phyloP scores from a whole-genome alignment of 2,113 vertebrate genomes.

The Chionis minor region DNA sequence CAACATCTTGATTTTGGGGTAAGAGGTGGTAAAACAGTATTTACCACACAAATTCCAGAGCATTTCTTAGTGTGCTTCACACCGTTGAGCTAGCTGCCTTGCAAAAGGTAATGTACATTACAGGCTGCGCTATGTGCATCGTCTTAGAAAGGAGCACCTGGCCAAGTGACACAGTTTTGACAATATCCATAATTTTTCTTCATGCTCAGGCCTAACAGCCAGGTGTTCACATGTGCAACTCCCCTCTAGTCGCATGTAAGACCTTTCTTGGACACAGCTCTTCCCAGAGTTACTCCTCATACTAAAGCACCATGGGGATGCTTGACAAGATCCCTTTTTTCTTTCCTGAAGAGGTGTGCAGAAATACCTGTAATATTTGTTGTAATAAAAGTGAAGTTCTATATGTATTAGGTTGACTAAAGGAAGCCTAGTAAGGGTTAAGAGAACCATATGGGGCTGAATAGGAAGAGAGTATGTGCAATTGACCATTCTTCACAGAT shows the following conservation, averaged over 20 bases:
- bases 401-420: neutral
- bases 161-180: neutral
- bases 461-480: neutral
- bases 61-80: neutral
- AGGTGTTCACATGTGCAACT: neutral
- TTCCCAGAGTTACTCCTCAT: neutral
- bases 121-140: neutral
- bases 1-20: neutral
- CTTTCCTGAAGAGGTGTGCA: neutral
- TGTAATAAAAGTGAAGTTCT: neutral
- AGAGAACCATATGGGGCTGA: neutral
- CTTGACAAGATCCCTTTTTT: neutral
- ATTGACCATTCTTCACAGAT: neutral
- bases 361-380: neutral
- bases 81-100: neutral
- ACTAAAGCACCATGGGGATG: neutral
- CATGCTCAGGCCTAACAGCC: neutral
- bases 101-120: neutral
- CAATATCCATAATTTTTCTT: neutral
- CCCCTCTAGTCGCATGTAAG: neutral
- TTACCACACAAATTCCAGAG: neutral
- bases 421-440: neutral
- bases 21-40: neutral
- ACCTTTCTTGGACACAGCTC: neutral
- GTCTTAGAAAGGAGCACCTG: neutral